Percentiles rank a stretch among this genome's conserved stretches.
phyloP scores from a whole-genome alignment of 2,888 invertebrate genomes.

The Unio pictorum region DNA sequence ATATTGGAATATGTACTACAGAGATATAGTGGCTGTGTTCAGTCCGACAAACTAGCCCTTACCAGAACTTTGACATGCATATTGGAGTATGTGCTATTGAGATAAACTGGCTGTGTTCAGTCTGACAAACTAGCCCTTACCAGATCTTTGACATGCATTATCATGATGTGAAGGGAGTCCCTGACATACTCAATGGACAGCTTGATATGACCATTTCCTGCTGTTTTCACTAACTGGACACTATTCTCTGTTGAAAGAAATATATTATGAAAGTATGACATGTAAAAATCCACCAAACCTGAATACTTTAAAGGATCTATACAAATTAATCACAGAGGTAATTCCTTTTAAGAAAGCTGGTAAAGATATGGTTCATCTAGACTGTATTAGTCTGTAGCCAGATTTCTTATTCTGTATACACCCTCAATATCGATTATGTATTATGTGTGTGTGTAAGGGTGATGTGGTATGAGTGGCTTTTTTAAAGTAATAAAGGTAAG shows the following conservation, averaged over 20 bases:
- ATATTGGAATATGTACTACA: conserved; percentile 81
- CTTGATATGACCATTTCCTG: conserved; percentile 81
- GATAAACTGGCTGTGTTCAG: too few species aligned
- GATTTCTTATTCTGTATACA: too few species aligned
- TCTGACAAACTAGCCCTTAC: conserved; percentile 62
- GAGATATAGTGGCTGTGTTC: not conserved
- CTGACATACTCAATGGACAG: conserved; percentile 82
- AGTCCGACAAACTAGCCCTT: not conserved
- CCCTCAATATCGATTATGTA: too few species aligned
- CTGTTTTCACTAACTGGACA: conserved; percentile 24
- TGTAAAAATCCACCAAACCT: too few species aligned
- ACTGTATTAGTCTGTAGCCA: too few species aligned
- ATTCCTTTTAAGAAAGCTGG: too few species aligned
- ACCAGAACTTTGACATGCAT: not conserved
- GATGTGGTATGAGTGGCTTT: too few species aligned
- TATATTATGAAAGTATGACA: not conserved
- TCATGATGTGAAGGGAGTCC: conserved; percentile 84
- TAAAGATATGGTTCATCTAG: too few species aligned
- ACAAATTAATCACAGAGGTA: too few species aligned
- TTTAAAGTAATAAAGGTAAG: too few species aligned
- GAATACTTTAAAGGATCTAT: too few species aligned
- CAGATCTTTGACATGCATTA: conserved; percentile 91
- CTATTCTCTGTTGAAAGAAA: conserved; percentile 39
- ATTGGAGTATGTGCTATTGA: not conserved
- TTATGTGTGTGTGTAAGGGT: too few species aligned